Evolutionary conservation across 2,797 vertebrate species (phyloP), one percentile per base, ranked within the genome.

Genomic region (Phataginus tricuspis): DNA sequence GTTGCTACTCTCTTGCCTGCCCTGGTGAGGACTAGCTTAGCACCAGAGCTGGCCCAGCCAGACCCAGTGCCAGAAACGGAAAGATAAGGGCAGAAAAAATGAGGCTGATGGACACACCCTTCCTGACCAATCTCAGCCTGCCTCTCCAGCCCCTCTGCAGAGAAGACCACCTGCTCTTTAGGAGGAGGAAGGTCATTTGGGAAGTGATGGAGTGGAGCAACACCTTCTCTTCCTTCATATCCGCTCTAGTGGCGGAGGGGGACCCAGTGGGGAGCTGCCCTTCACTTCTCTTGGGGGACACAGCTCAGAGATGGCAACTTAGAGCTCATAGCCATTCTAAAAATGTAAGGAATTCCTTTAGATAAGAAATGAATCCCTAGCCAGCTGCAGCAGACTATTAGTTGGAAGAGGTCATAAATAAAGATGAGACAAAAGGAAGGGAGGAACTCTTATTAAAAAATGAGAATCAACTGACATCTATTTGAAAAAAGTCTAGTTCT

Each of bases 401-500:
- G 39, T 57, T 59, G 69, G 91, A 82, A 96, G 95, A 71, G 51
- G 37, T n/a, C 75, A 69, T 84, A 74, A 69, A 92, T n/a, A 95
- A 96, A 84, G 96, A 91, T 89, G n/a, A 86, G 4, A 72, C 55
- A 80, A 82, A 87, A 39, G 4, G 18, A 71, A 74, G 21, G 19
- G 11, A 71, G 51, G 21, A 90, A 94, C 25, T 83, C 42, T 0
- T 25, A 92, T 95, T 93, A 59, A 90, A 87, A 96, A 57, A 75
- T 57, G 59, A 75, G 84, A 88, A 77, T 94, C 37, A 90, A 57
- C 71, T 96, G 91, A 95, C 97, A 92, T 95, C 96, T 97, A 86
- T 84, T 82, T 96, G 92, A 97, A 97, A 97, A 93, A 45, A 11
- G 96, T 88, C 94, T 82, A 29, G 61, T 97, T 98, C 78, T 93